Base-by-base conservation (phyloP, 2,113 vertebrate species). In the Ictalurus punctatus region DNA sequence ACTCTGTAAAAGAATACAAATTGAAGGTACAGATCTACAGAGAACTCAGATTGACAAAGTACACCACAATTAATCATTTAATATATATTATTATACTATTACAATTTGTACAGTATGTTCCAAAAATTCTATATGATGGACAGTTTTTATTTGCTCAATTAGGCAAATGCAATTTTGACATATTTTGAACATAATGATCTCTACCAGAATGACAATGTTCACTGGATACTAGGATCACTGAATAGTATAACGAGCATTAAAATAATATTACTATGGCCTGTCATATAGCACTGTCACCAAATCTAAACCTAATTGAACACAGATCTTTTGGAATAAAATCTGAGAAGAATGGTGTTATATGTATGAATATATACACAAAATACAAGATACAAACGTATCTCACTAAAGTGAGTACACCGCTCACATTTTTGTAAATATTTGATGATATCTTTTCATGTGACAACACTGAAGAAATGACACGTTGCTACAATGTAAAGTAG, bases 1-100 rank as follows among this genome's bases (percentile, higher is more conserved):
- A 95, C 86, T 2, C 98, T 98, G 91, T 27, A 89, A 88, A 87
- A 14, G 65, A 91, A 91, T 30, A 21, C 56, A 73, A 89, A 40
- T 17, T 63, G 44, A 63, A 74, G 25, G 21, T 54, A 65, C 8
- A 58, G 5, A 67, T 67, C 30, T 17, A 88, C 19, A 37, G 4
- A 65, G 48, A 27, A 65, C 37, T 73, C 14, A 71, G 9, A 54
- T 14, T 37, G 30, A 54, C 34, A 34, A 56, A 17, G 25, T 54
- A 12, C 40, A 73, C 12, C 81, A 40, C 52, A 59, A 73, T 14
- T 0, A 61, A 74, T 52, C 21, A 89, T 7, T 44, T 25, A 79
- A 34, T 61, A 19, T 54, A 21, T 13, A 21, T 2, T 73, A 73
- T 17, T 34, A 73, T 73, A 73, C 6, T 73, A 2, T 73, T 74